A percentile compares a stretch with the other conserved stretches of the same genome.
Conservation (phyloP, 2,888 invertebrate species). For the Cheilosia variabilis region DNA sequence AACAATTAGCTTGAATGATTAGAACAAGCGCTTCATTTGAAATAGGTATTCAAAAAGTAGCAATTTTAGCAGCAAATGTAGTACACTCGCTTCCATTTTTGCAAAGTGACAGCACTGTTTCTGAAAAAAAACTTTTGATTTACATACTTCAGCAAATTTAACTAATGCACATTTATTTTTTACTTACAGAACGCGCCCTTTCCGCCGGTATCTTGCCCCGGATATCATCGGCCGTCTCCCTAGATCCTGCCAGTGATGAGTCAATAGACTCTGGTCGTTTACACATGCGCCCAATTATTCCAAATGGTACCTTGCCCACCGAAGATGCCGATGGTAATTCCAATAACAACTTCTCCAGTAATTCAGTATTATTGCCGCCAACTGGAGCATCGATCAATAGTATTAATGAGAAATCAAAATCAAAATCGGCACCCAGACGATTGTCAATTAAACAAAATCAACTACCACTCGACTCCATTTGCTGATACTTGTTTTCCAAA, state of each 20-base stretch:
- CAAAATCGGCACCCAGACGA: constrained; percentile 80
- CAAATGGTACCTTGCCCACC: constrained; percentile 81
- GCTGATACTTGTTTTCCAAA: constrained; percentile 81
- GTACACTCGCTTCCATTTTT: no score
- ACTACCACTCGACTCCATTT: constrained; percentile 83
- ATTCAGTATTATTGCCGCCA: constrained; percentile 76
- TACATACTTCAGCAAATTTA: neutral
- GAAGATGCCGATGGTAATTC: constrained; percentile 76
- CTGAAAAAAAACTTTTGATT: neutral
- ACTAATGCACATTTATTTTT: neutral
- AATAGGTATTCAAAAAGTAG: no score
- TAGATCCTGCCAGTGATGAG: constrained; percentile 84
- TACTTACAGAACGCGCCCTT: constrained; percentile 81
- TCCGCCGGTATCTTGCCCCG: constrained; percentile 82
- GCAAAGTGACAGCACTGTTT: no score
- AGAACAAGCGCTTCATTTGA: no score
- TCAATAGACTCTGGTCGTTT: constrained; percentile 82
- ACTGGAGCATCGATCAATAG: constrained; percentile 80
- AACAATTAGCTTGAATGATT: no score
- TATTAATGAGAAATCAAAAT: constrained; percentile 82
- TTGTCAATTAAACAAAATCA: constrained; percentile 83
- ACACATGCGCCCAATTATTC: constrained; percentile 83
- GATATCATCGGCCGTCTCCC: constrained; percentile 82
- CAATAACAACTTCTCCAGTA: constrained; percentile 76
- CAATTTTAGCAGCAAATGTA: no score